These are phyloP conservation scores for Turnix velox DNA, from an alignment of 2,113 vertebrate genomes.

Conservation along the genomic window DNA sequence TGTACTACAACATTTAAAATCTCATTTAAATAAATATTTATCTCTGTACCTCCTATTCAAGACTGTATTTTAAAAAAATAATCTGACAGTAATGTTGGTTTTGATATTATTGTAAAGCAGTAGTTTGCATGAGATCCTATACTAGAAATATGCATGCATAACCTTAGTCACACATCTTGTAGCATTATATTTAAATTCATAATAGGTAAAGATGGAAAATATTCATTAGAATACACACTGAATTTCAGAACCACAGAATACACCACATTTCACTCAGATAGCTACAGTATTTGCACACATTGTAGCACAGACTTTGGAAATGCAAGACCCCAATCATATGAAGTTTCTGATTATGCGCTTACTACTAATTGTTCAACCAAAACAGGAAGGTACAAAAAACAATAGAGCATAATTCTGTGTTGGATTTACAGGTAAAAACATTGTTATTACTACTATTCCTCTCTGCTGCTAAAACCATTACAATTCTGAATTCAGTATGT, in stretches of 20 bases:
- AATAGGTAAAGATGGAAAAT: not conserved
- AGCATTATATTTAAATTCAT: not conserved
- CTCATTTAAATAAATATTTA: not conserved
- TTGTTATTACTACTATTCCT: not conserved
- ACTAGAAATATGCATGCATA: not conserved
- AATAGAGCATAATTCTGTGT: not conserved
- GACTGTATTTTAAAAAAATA: not conserved
- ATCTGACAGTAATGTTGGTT: not conserved
- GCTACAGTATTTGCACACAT: not conserved
- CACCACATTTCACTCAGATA: not conserved
- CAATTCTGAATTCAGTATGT: not conserved
- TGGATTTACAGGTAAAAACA: not conserved
- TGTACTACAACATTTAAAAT: not conserved
- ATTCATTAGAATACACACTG: not conserved
- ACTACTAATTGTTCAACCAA: not conserved
- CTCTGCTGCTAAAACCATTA: not conserved
- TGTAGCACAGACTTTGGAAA: not conserved
- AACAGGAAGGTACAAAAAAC: not conserved
- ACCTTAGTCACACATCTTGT: rapidly evolving
- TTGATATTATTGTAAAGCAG: not conserved
- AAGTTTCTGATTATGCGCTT: not conserved
- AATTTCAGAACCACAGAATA: not conserved
- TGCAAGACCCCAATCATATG: not conserved
- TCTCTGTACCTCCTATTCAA: not conserved
- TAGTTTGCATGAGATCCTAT: not conserved